Conservation (phyloP, 1,140 invertebrate species). For the Eupristina koningsbergeri region DNA sequence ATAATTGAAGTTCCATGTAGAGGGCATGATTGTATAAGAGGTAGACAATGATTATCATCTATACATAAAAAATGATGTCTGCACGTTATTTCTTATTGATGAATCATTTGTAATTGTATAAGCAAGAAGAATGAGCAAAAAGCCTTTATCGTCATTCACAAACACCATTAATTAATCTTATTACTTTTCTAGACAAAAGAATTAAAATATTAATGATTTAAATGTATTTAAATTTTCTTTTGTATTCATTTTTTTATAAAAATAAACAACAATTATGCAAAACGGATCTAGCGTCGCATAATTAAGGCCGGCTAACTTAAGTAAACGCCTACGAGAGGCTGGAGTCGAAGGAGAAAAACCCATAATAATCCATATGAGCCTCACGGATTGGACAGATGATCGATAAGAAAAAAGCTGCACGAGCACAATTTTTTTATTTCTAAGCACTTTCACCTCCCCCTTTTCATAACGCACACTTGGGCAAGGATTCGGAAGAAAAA, state of each 20-base stretch:
- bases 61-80: too few species aligned
- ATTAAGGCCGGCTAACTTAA: background rate
- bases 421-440: background rate
- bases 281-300: background rate
- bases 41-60: too few species aligned
- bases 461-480: background rate
- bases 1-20: too few species aligned
- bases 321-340: background rate
- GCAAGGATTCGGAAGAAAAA: background rate
- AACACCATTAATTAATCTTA: background rate
- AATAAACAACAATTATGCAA: background rate
- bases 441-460: background rate
- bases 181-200: background rate
- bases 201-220: background rate
- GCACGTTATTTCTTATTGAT: background rate
- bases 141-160: background rate
- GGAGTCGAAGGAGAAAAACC: background rate
- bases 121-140: background rate
- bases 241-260: background rate
- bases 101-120: background rate
- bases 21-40: too few species aligned
- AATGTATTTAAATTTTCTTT: conserved; percentile 18
- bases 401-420: background rate
- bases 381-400: background rate
- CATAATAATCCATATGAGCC: background rate